phyloP scores from a whole-genome alignment of 2,888 invertebrate species.

The Drosophila ezoana region DNA sequence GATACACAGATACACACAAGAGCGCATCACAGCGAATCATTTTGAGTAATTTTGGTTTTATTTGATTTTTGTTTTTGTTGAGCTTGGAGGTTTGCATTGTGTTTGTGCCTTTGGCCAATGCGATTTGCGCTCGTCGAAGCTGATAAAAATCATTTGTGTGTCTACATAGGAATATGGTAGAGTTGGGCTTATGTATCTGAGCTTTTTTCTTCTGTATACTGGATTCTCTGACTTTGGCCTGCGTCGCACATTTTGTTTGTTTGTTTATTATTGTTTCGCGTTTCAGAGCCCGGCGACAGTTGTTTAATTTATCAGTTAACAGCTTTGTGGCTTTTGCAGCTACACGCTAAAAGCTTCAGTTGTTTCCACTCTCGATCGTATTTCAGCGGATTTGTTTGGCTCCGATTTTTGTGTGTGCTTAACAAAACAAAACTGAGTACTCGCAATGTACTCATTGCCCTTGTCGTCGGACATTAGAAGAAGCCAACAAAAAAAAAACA shows the following conservation, averaged over 20 bases:
- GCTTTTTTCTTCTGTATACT: not conserved
- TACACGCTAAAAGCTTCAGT: slow-evolving; percentile 57
- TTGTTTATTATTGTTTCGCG: slow-evolving; percentile 33
- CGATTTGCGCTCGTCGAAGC: slow-evolving; percentile 34
- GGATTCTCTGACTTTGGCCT: slow-evolving; percentile 49
- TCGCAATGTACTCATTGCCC: slow-evolving; percentile 10
- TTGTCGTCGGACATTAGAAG: slow-evolving; percentile 14
- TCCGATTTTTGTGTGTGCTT: slow-evolving; percentile 12
- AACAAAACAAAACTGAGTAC: slow-evolving; percentile 1
- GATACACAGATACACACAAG: slow-evolving; percentile 45
- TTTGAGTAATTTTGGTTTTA: not conserved
- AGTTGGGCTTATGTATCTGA: slow-evolving; percentile 14
- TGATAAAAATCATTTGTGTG: slow-evolving; percentile 26
- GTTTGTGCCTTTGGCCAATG: slow-evolving; percentile 23
- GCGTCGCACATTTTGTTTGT: slow-evolving; percentile 44
- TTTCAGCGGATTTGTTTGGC: slow-evolving; percentile 39
- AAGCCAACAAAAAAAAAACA: not conserved
- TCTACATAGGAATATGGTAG: not conserved
- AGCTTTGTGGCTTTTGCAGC: slow-evolving; percentile 58
- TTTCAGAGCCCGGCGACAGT: slow-evolving; percentile 56
- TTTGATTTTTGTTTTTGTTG: not conserved
- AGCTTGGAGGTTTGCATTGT: slow-evolving; percentile 1
- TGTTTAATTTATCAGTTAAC: slow-evolving; percentile 80
- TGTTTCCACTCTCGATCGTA: slow-evolving; percentile 41
- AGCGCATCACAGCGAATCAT: not conserved